Base-by-base conservation (phyloP, 2,797 vertebrate genomes). In the Cichlasoma orientale region DNA sequence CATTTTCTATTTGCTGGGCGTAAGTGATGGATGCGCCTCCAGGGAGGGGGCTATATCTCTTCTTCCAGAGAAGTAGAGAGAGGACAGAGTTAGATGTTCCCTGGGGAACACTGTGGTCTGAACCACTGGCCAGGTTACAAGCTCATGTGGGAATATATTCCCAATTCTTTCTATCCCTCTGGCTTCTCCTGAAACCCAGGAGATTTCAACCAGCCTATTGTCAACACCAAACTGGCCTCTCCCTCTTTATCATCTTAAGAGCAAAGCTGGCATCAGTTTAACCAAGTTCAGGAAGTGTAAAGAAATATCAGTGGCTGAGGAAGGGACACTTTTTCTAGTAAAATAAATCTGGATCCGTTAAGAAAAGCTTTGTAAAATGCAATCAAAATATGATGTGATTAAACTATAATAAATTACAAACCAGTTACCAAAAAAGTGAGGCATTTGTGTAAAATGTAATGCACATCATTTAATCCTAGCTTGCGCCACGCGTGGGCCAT, bases 241-340 rank as follows among this genome's bases (percentile, higher is more conserved):
- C 10, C 16, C 91, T 92, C 89, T 93, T 93, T 93, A 95, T 96
- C 93, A 94, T 94, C 72, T 90, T 91, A 89, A 89, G 84, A 90
- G 90, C 74, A 85, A 90, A 92, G 90, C 89, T 90, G 85, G 83
- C 83, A 88, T 86, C 77, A 84, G 78, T 66, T 55, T 75, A 80
- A 75, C 75, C 81, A 86, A 80, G 74, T 61, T 82, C 29, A 78
- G 79, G 75, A 87, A 80, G 66, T 70, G 56, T 10, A 56, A 81
- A 50, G 54, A 79, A 75, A 66, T 78, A 44, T 76, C 41, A 56
- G 58, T 52, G 56, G 54, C 41, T 70, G 36, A 5, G 29, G 23
- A 71, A 33, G 13, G 52, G 8, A 59, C 9, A 13, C 3, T 14
- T 52, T 25, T 63, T 2, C 7, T 16, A 6, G 29, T 1, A 19